phyloP scores from a whole-genome alignment of 1,140 invertebrate genomes.

The Idris sp. region DNA sequence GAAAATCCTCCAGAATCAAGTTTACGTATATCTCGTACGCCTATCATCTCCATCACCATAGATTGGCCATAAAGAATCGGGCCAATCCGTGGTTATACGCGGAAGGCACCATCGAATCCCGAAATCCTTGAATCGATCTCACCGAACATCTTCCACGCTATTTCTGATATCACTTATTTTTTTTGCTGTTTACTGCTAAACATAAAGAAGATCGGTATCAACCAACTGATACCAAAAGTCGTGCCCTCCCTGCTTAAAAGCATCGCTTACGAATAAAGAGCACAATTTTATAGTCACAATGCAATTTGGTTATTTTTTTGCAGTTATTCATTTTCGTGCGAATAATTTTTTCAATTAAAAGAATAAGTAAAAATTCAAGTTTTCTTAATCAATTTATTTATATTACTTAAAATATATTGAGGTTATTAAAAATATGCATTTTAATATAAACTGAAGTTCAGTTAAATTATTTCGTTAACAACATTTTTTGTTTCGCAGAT shows the following conservation, averaged over 20 bases:
- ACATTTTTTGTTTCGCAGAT: too few relatives aligned
- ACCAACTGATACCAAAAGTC: slow-evolving; percentile 33
- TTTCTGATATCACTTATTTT: slow-evolving; percentile 59
- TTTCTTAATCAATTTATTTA: too few relatives aligned
- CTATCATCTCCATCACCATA: slow-evolving; percentile 79
- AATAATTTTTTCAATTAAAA: too few relatives aligned
- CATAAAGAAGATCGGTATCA: slow-evolving; percentile 55
- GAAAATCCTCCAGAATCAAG: slow-evolving; percentile 75
- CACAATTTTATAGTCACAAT: slow-evolving; percentile 44
- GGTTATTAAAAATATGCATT: too few relatives aligned
- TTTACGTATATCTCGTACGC: slow-evolving; percentile 77
- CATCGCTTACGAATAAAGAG: slow-evolving; percentile 36
- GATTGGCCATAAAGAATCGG: slow-evolving; percentile 79
- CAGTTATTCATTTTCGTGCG: too few relatives aligned
- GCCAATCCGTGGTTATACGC: slow-evolving; percentile 77
- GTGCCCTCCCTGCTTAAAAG: slow-evolving; percentile 20
- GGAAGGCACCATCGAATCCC: slow-evolving; percentile 62
- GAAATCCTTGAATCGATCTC: slow-evolving; percentile 66
- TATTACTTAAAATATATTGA: too few relatives aligned
- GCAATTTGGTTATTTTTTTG: too few relatives aligned
- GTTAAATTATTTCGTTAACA: too few relatives aligned
- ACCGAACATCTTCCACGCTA: slow-evolving; percentile 51
- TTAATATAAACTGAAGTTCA: too few relatives aligned
- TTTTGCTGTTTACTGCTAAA: slow-evolving; percentile 63
- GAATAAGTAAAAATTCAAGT: too few relatives aligned